Evolutionary conservation across 1,140 invertebrate genomes (phyloP), one percentile per base, ranked within the genome.

Genomic region (Pomacea maculata): DNA sequence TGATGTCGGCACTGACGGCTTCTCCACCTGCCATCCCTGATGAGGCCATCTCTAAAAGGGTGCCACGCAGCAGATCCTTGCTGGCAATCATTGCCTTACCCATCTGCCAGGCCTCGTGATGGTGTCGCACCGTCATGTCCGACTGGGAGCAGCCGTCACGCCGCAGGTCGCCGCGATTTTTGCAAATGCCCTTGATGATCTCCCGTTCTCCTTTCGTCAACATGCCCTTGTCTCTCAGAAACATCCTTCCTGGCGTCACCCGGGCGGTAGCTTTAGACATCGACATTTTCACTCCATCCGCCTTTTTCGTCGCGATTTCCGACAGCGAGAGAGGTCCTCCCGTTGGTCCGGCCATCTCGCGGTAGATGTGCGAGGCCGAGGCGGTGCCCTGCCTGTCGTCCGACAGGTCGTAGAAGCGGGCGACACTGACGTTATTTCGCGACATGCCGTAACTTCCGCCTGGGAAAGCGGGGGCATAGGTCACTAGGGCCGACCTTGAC

Each of bases 201-300:
- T 89, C 88, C 55, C 85, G 80, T 80, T 89, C 88, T 6, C 88
- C 88, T 80, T 87, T 87, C n/a, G 88, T 89, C 21, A 89, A 80
- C n/a, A 82, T 82, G 11, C 85, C 85, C 74, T 89, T 88, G 79
- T 89, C 87, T 45, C 86, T 72, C 7, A 87, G 45, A 71, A 89
- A 89, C 88, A 88, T 88, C 77, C 88, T 77, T 5, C 88, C 87
- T 0, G 87, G 85, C 79, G 79, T 87, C 8, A 77, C 10, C 54
- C 34, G 7, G 21, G 54, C 17, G 25, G 12, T 75, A 34, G 0
- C 11, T 21, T 45, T 14, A n/a, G 52, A 73, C 25, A 19, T 34
- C 21, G 45, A 4, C 14, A 8, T n/a, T 34, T 21, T 7, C 21
- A 34, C 54, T 9, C 68, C 21, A 25, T 79, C 34, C 77, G 25